phyloP scores from a whole-genome alignment of 2,797 vertebrate genomes.

The Scomberomorus guttatus region DNA sequence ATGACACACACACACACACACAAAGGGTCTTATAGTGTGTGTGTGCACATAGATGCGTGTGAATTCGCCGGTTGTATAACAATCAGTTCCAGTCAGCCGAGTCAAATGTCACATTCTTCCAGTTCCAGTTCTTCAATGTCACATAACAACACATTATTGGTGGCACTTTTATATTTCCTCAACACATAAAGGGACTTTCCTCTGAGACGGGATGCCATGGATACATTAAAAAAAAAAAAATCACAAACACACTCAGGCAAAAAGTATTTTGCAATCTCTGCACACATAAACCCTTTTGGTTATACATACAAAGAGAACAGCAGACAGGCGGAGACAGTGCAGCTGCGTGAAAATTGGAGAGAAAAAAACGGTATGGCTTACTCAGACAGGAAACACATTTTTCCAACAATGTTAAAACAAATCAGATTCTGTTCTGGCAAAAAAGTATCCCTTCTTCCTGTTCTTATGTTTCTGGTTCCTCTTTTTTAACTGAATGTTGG shows the following conservation, averaged over 20 bases:
- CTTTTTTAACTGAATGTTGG: conserved; percentile 52
- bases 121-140: conserved; percentile 42
- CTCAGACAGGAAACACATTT: conserved; percentile 67
- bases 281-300: conserved; percentile 13
- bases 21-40: conserved; percentile 42
- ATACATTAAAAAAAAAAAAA: conserved; percentile 20
- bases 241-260: conserved; percentile 17
- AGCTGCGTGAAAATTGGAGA: conserved; percentile 25
- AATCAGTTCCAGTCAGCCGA: conserved; percentile 67
- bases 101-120: conserved; percentile 82
- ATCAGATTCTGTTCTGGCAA: conserved; percentile 68
- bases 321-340: not conserved
- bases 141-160: conserved; percentile 51
- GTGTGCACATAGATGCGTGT: conserved; percentile 10
- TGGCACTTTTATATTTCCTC: conserved; percentile 10
- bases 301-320: conserved; percentile 16
- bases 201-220: conserved; percentile 28
- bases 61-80: conserved; percentile 58
- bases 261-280: conserved; percentile 20
- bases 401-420: conserved; percentile 68
- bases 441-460: conserved; percentile 52
- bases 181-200: conserved; percentile 47
- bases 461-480: conserved; percentile 63
- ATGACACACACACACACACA: conserved; percentile 50
- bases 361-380: conserved; percentile 27